Evolutionary conservation across 2,888 invertebrate genomes (phyloP).

Genomic region (Griposia aprilina): DNA sequence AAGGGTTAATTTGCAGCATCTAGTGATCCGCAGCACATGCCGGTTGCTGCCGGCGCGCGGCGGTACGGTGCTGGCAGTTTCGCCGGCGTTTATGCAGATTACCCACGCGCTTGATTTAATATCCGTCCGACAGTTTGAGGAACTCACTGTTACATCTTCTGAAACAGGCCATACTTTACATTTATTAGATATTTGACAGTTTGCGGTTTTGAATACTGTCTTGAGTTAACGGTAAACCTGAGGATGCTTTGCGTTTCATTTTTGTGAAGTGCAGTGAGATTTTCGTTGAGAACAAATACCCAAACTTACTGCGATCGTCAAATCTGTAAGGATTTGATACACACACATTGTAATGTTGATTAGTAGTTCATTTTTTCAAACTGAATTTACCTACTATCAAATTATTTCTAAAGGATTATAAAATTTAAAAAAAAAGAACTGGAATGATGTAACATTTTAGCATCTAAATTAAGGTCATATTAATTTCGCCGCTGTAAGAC

Average conservation of each 20-base stretch:
- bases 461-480: constrained; percentile 13
- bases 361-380: neutral
- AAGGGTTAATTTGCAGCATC: constrained; percentile 53
- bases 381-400: neutral
- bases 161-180: constrained; percentile 41
- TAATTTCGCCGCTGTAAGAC: constrained; percentile 30
- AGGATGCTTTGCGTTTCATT: neutral
- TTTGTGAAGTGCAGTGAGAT: neutral
- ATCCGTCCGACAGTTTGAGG: constrained; percentile 54
- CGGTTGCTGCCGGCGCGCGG: constrained; percentile 34
- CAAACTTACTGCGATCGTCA: too few species aligned
- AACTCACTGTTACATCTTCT: constrained; percentile 34
- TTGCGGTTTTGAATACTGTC: constrained; percentile 32
- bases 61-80: constrained; percentile 63
- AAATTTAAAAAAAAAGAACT: neutral
- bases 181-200: constrained; percentile 38
- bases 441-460: neutral
- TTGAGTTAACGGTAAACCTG: neutral
- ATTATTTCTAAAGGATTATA: neutral
- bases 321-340: neutral
- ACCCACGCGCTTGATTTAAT: constrained; percentile 71
- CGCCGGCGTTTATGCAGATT: constrained; percentile 77
- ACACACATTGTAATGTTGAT: neutral
- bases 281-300: neutral
- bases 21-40: constrained; percentile 47